Base-by-base conservation (phyloP, 2,888 invertebrate genomes). In the Listrodromus nycthemerus region DNA sequence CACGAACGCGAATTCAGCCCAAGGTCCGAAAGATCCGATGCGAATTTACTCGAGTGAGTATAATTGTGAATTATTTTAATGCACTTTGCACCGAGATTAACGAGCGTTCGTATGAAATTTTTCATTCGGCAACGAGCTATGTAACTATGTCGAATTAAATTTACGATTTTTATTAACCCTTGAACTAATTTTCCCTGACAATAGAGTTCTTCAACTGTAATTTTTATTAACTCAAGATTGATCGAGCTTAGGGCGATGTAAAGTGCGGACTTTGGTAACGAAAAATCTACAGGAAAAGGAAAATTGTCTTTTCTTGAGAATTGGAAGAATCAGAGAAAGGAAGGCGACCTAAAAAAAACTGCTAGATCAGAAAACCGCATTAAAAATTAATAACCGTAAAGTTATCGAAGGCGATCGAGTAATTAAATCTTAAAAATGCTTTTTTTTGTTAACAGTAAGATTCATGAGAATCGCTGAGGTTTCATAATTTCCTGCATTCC, bases 41-140 rank as follows among this genome's bases (percentile, higher is more conserved):
- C 88, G 87, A 52, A 85, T 92, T 89, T 92, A 92, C 88, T 89
- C 92, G 52, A 91, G 92, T 92, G 86, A 91, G 92, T 89, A 85
- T 79, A 80, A 74, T 52, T 66, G 70, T 78, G 27, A 30, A 61
- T 61, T 61, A 16, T 16, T 30, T 16, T 6, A 10, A 27, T 55
- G 19, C 6, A 61, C 7, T 61, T n/a, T n/a, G n/a, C n/a, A n/a
- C n/a, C n/a, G n/a, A 6, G 6, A 61, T n/a, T 61, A 61, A 61
- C 27, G 1, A 61, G 27, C 5, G 16, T n/a, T 16, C 10, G 24
- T 16, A 27, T 1, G 2, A 6, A 27, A 58, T 4, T 16, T 4
- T 58, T 58, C 16, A 16, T 58, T 4, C 4, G 16, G 24, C 27
- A 27, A 16, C 21, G 24, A 58, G 24, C 24, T 10, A 21, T 19